Evolutionary conservation across 2,888 invertebrate species (phyloP).

Genomic region (Cancer borealis): DNA sequence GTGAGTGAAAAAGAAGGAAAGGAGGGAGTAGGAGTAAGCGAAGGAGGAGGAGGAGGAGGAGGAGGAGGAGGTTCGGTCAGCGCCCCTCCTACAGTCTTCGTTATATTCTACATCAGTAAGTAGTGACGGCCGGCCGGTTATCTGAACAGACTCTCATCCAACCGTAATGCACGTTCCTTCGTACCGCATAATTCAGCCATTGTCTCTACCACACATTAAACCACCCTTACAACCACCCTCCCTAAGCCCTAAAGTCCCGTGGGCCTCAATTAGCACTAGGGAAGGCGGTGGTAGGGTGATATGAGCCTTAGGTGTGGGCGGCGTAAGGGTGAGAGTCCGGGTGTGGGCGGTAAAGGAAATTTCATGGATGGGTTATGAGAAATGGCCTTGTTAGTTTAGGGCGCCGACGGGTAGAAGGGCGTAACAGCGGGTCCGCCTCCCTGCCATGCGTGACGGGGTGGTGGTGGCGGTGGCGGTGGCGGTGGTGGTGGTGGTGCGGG

Average conservation of each 20-base stretch:
- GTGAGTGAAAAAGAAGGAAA: background rate
- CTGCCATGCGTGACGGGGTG: constrained; percentile 21
- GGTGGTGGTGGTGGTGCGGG: constrained; percentile 5
- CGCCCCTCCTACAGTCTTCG: constrained; percentile 23
- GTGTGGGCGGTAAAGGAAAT: constrained; percentile 42
- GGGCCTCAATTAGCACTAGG: constrained; percentile 4
- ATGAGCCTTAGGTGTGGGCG: background rate
- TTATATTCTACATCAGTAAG: constrained; percentile 46
- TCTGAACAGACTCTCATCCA: constrained; percentile 52
- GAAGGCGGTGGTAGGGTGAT: background rate
- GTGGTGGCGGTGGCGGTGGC: background rate
- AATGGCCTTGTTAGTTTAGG: constrained; percentile 66
- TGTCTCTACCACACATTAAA: background rate
- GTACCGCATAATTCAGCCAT: constrained; percentile 56
- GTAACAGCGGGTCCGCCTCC: constrained; percentile 41
- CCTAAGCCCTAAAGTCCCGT: constrained; percentile 5
- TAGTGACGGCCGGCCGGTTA: constrained; percentile 42
- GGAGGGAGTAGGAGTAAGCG: background rate
- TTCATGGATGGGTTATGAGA: constrained; percentile 64
- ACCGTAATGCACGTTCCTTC: constrained; percentile 53
- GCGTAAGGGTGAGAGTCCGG: constrained; percentile 11
- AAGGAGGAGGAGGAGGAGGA: background rate
- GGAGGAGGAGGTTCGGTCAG: constrained; percentile 24
- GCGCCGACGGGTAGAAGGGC: constrained; percentile 47
- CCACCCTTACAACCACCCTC: background rate